Evolutionary conservation across 2,797 vertebrate genomes (phyloP), one percentile per base, ranked within the genome.

Genomic region (Acanthopagrus latus): DNA sequence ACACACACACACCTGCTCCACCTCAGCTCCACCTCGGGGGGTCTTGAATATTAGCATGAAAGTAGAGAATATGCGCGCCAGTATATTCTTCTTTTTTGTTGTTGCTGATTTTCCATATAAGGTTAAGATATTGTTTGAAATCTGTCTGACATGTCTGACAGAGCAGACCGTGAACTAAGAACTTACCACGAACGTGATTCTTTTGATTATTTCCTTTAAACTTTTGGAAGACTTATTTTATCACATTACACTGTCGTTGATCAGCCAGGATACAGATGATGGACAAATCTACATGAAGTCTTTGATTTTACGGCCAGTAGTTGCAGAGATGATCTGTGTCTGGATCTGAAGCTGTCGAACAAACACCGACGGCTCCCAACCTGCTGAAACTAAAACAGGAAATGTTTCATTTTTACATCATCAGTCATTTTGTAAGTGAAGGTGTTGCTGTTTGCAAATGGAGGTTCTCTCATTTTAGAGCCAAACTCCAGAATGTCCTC

Each of bases 401-500:
- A 44, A 52, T n/a, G 48, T 6, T 44, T 18, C n/a, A n/a, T n/a
- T n/a, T n/a, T n/a, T n/a, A n/a, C 16, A 55, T 27, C 48, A 21
- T 64, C 65, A 46, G 46, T 75, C 64, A 54, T 65, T 65, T 59
- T 70, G 62, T 70, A 27, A 75, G 71, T 52, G 74, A 64, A 66
- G 65, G 52, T 51, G 69, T 69, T 74, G 43, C 47, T 44, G 76
- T 80, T 50, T 66, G 65, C 60, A 78, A 83, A 83, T 78, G 76
- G 81, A 75, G 76, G 81, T 74, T 69, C 63, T 56, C 70, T 58
- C 67, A 65, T 78, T 82, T 70, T 74, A 57, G 70, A 74, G 58
- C 62, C 66, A 23, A 64, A 76, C 69, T 80, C 76, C 70, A 82
- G 60, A 33, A 18, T 63, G 41, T 38, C 71, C 56, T 71, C 62